Evolutionary conservation across 1,140 invertebrate genomes (phyloP), one percentile per base, ranked within the genome.

Genomic region (Akabosia matsudoensis): DNA sequence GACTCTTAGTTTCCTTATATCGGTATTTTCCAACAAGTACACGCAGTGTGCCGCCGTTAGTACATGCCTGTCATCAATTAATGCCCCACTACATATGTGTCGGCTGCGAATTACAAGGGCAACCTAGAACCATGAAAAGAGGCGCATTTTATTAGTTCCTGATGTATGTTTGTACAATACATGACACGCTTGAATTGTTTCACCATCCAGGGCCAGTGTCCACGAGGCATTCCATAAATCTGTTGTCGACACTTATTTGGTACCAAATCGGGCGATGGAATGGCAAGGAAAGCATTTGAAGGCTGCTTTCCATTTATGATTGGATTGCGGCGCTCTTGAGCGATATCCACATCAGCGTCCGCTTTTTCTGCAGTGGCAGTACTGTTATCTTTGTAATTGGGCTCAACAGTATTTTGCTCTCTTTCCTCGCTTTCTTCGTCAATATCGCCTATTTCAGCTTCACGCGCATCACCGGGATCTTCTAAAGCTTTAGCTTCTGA

Each of bases 161-260:
- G 26, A 71, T 13, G 24, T 56, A 52, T 34, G 24, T 28, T 4
- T 33, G 4, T n/a, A 22, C 28, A 31, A n/a, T 22, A 31, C 10
- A 33, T 10, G 72, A 30, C 37, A 73, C 22, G 26, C 37, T 37
- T 22, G 30, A 73, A 33, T 30, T 30, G 30, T 67, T 70, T 56
- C 24, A 74, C 76, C 76, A 74, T 74, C 76, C 76, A 77, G 10
- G 76, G 76, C 76, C 76, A 77, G 28, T 77, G 76, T 34, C 76
- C 76, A 18, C 73, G 45, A 30, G 76, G 72, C 73, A 74, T 77
- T 28, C 28, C 61, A 67, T 30, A 67, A 28, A 30, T 7, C 28
- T 67, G 61, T 3, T 67, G 24, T 30, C 61, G 61, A 31, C 61
- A 67, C 31, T 67, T 67, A 4, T 7, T 31, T 31, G 61, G 61